Evolutionary conservation across 2,797 vertebrate species (phyloP).

Genomic region (Naso thynnoides): DNA sequence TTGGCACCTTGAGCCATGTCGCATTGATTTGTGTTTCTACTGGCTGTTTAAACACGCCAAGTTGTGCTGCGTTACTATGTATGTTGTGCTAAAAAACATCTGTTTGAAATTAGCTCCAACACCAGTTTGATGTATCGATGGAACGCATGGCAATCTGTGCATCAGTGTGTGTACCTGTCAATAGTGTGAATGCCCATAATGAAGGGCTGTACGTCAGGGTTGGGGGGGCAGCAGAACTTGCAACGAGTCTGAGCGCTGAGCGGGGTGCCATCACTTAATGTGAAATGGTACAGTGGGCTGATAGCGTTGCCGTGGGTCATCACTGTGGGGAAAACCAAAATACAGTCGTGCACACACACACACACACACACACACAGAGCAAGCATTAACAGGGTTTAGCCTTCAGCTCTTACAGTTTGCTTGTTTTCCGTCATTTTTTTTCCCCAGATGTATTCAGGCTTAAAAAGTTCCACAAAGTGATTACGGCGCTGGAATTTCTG

Average conservation of each 20-base stretch:
- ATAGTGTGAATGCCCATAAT: constrained; percentile 99
- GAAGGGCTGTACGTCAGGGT: constrained; percentile 96
- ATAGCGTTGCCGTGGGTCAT: constrained; percentile 94
- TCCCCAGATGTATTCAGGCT: not conserved
- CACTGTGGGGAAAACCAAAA: constrained; percentile 81
- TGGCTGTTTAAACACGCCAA: too few species aligned
- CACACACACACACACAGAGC: constrained; percentile 4
- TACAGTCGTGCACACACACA: constrained; percentile 1
- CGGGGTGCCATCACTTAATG: constrained; percentile 92
- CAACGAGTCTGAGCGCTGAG: constrained; percentile 98
- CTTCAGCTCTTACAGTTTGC: constrained; percentile 15
- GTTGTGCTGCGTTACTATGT: too few species aligned
- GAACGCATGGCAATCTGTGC: not conserved
- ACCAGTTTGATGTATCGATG: not conserved
- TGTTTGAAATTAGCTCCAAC: not conserved
- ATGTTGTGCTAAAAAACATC: not conserved
- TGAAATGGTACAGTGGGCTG: constrained; percentile 95
- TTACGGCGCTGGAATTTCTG: not conserved
- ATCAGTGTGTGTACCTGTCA: constrained; percentile 89
- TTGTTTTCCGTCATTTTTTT: not conserved
- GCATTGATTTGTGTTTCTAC: too few species aligned
- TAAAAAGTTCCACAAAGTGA: not conserved
- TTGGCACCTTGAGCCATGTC: too few species aligned
- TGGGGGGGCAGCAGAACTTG: constrained; percentile 95
- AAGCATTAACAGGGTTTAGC: constrained; percentile 26